Percentiles rank a stretch among this genome's conserved stretches.
These are phyloP conservation scores for Rhogogaster chlorosoma DNA, from an alignment of 2,888 invertebrate species.

Conservation along the genomic window DNA sequence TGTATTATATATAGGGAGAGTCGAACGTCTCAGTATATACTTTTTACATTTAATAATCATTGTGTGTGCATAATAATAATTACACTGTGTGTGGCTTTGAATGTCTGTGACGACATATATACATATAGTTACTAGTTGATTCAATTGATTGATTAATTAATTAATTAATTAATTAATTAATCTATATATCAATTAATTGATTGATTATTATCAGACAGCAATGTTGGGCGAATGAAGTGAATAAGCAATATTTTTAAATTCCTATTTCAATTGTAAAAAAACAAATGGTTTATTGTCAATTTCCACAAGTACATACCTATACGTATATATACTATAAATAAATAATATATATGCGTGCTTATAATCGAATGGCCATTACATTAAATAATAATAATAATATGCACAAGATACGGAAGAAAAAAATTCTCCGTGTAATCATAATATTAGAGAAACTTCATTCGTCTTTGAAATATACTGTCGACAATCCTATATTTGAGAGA, in stretches of 20 bases:
- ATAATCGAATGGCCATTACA: too few species aligned
- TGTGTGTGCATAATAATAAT: constrained; percentile 41
- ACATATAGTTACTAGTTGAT: constrained; percentile 23
- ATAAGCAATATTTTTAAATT: neutral
- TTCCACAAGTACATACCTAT: too few species aligned
- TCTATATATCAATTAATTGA: neutral
- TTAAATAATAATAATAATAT: too few species aligned
- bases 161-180: constrained; percentile 25
- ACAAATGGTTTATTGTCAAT: too few species aligned
- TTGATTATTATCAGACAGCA: neutral
- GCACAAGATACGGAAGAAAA: neutral
- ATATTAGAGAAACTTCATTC: neutral
- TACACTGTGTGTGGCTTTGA: constrained; percentile 60
- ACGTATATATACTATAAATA: too few species aligned
- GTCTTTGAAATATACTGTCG: neutral
- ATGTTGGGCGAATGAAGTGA: neutral
- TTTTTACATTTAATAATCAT: neutral
- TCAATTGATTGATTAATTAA: neutral
- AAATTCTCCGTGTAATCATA: neutral
- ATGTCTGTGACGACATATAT: constrained; percentile 59
- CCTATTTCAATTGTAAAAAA: neutral
- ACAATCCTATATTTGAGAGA: neutral
- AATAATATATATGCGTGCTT: too few species aligned
- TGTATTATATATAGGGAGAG: neutral
- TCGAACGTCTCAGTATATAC: neutral